These are phyloP conservation scores for Oreotrochilus melanogaster DNA, from an alignment of 2,113 vertebrate genomes.

Conservation along the genomic window DNA sequence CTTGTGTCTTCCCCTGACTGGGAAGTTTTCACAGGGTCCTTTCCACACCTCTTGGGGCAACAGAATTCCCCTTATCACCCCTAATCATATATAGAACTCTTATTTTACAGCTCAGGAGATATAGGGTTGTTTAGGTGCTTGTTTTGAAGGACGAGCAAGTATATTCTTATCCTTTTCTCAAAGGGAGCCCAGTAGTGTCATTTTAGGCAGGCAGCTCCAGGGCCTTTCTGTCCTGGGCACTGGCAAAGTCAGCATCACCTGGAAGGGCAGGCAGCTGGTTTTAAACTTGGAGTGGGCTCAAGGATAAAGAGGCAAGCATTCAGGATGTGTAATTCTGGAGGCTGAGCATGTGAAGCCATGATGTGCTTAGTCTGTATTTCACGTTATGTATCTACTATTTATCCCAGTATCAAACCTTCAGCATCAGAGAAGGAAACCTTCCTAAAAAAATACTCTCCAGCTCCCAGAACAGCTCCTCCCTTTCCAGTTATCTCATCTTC, in stretches of 20 bases:
- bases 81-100: fast-evolving
- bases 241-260: neutral
- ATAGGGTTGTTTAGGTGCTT: fast-evolving
- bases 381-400: neutral
- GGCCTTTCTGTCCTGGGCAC: neutral
- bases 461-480: neutral
- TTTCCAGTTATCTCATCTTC: neutral
- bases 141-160: neutral
- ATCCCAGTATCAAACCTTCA: neutral
- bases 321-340: neutral
- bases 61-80: neutral
- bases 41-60: neutral
- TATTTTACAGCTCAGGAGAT: neutral
- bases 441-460: neutral
- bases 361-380: neutral
- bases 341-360: neutral
- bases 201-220: neutral
- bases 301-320: neutral
- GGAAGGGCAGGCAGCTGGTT: neutral
- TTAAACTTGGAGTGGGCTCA: neutral
- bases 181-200: neutral
- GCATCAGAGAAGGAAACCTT: neutral
- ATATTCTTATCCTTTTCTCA: neutral
- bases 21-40: neutral
- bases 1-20: neutral